Percentiles rank a stretch among this genome's conserved stretches.
Conservation (phyloP, 2,888 invertebrate species). For the Tachina lurida region DNA sequence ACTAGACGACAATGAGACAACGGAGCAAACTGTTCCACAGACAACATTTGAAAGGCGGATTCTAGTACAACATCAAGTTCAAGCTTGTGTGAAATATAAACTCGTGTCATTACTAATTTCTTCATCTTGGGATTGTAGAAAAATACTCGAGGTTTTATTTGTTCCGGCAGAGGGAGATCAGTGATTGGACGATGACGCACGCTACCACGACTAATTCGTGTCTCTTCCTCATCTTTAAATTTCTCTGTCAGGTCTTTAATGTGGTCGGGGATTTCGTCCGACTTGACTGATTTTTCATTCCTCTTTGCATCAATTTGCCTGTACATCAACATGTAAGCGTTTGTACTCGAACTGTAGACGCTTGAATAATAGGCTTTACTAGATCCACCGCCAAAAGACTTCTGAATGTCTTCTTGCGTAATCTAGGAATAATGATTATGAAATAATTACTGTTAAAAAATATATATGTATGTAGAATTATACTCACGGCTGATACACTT, state of each 20-base stretch:
- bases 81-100: conserved; percentile 85
- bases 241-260: conserved; percentile 86
- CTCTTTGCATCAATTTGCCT: conserved; percentile 87
- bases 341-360: conserved; percentile 91
- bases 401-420: conserved; percentile 90
- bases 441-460: not conserved
- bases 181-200: conserved; percentile 81
- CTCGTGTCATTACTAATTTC: conserved; percentile 84
- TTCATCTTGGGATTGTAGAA: conserved; percentile 86
- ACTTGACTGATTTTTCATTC: conserved; percentile 86
- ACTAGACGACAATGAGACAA: conserved; percentile 89
- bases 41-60: conserved; percentile 85
- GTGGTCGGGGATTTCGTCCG: conserved; percentile 89
- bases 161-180: conserved; percentile 82
- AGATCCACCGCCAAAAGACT: conserved; percentile 92
- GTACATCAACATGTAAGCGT: conserved; percentile 96
- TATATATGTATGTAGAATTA: not conserved
- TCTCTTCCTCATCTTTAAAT: conserved; percentile 86
- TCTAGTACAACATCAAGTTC: conserved; percentile 86
- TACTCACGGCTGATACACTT: conserved; percentile 87
- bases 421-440: conserved; percentile 84
- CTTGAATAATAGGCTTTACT: conserved; percentile 88
- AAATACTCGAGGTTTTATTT: conserved; percentile 86
- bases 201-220: conserved; percentile 79
- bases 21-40: conserved; percentile 85